Percentiles rank a stretch among this genome's conserved stretches.
Evolutionary conservation across 1,140 invertebrate species (phyloP).

Genomic region (Halictus rubicundus): DNA sequence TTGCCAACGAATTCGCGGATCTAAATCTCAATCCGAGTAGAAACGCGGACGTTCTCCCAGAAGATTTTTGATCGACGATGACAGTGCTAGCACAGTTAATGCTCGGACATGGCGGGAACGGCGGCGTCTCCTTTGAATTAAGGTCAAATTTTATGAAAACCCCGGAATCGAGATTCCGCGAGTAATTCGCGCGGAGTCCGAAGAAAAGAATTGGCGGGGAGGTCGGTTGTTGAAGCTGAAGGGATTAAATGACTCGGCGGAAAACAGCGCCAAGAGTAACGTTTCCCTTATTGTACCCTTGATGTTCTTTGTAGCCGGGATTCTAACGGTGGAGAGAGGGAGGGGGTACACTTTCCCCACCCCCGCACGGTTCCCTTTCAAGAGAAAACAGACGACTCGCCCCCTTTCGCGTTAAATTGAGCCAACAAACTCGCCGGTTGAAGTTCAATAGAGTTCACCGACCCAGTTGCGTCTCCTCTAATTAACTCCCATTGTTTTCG

Average conservation of each 20-base stretch:
- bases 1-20: no score
- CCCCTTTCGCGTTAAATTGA: slow-evolving; percentile 29
- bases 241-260: slow-evolving; percentile 15
- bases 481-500: slow-evolving; percentile 28
- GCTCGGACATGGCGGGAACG: no score
- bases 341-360: no score
- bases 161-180: neutral
- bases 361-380: slow-evolving; percentile 5
- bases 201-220: neutral
- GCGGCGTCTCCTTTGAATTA: no score
- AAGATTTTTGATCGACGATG: no score
- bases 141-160: no score
- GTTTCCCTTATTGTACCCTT: slow-evolving; percentile 11
- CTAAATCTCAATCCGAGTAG: no score
- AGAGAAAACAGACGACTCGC: slow-evolving; percentile 13
- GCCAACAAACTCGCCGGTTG: slow-evolving; percentile 18
- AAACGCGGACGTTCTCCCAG: no score
- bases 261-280: slow-evolving; percentile 18
- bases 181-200: neutral
- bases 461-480: neutral
- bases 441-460: slow-evolving; percentile 35
- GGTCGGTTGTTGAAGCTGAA: neutral
- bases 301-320: neutral
- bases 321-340: neutral
- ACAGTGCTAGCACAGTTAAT: no score